Evolutionary conservation across 1,140 invertebrate genomes (phyloP).

Genomic region (Cydia amplana): DNA sequence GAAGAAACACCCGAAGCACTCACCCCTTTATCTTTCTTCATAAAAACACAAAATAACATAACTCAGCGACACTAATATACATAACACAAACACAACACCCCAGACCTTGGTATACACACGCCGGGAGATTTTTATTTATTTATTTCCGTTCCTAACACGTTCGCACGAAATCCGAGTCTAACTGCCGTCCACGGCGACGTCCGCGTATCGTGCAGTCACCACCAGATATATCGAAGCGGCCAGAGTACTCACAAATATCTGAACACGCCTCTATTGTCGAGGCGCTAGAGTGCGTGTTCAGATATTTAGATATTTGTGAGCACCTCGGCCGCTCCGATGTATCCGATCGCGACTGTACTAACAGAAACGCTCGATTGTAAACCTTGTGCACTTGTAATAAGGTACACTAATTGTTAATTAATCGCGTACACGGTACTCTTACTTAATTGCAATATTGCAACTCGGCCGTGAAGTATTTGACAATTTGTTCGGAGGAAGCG

Average conservation of each 20-base stretch:
- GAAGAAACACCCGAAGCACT: not conserved
- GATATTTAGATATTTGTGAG: too few species aligned
- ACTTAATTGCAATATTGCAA: constrained; percentile 21
- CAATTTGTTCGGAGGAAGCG: constrained; percentile 24
- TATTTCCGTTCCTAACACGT: not conserved
- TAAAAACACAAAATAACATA: constrained; percentile 1
- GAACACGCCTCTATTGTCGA: too few species aligned
- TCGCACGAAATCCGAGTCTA: not conserved
- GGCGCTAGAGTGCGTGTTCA: too few species aligned
- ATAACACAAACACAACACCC: not conserved
- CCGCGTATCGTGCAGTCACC: too few species aligned
- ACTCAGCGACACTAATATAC: not conserved
- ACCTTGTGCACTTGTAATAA: not conserved
- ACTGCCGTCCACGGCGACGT: not conserved
- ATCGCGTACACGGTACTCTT: not conserved
- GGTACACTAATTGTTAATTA: not conserved
- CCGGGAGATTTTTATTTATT: not conserved
- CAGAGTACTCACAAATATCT: too few species aligned
- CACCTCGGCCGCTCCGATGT: too few species aligned
- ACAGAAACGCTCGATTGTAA: not conserved
- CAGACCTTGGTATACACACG: not conserved
- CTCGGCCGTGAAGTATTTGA: constrained; percentile 29
- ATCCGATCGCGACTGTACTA: too few species aligned
- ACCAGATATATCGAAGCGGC: too few species aligned
- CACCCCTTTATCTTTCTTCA: constrained; percentile 3